phyloP scores from a whole-genome alignment of 1,140 invertebrate species.

The Drosophila truncata region DNA sequence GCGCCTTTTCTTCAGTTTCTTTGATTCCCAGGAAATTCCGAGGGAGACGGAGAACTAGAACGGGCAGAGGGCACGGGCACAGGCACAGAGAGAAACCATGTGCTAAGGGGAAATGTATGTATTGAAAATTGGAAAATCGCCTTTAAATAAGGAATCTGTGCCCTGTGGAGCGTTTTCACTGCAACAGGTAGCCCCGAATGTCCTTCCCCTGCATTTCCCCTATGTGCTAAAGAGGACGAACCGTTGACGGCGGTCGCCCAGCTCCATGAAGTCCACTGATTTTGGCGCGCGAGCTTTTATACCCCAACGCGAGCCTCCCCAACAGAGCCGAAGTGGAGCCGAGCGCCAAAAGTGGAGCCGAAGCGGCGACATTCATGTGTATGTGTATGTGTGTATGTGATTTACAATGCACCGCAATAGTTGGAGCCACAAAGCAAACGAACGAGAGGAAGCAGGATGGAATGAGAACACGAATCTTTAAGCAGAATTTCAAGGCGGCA shows the following conservation, averaged over 20 bases:
- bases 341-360: constrained; percentile 51
- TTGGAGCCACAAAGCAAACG: constrained; percentile 10
- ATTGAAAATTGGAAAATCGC: constrained; percentile 23
- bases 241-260: constrained; percentile 33
- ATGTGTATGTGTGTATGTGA: constrained; percentile 19
- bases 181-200: constrained; percentile 65
- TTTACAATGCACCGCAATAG: constrained; percentile 53
- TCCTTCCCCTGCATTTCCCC: constrained; percentile 53
- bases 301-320: constrained; percentile 51
- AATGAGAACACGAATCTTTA: constrained; percentile 59
- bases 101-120: not conserved
- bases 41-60: constrained; percentile 10
- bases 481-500: constrained; percentile 77
- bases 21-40: constrained; percentile 17
- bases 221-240: constrained; percentile 5
- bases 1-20: constrained; percentile 17
- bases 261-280: constrained; percentile 66
- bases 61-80: not conserved
- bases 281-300: constrained; percentile 85
- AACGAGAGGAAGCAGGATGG: constrained; percentile 12
- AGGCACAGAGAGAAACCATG: constrained; percentile 11
- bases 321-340: constrained; percentile 45
- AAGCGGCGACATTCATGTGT: constrained; percentile 42
- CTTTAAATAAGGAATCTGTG: constrained; percentile 32
- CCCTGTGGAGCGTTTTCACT: constrained; percentile 24